A percentile compares a stretch with the other conserved stretches of the same genome.
Conservation (phyloP, 2,888 invertebrate species). For the Embidobia sp. region DNA sequence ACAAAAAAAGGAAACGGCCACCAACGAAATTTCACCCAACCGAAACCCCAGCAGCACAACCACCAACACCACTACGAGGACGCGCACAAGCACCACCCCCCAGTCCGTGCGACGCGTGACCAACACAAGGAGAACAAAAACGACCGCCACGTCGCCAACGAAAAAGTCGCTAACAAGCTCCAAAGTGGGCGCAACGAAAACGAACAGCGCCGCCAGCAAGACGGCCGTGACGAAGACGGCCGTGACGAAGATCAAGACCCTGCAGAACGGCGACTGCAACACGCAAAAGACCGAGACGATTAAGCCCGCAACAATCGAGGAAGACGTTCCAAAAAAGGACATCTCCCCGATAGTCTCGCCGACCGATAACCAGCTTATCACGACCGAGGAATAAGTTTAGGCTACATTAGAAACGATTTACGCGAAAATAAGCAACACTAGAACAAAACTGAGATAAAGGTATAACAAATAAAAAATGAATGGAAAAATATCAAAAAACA, state of each 20-base stretch:
- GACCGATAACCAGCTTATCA: conserved; percentile 78
- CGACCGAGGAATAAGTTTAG: conserved; percentile 75
- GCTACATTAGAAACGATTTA: conserved; percentile 18
- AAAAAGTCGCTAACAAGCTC: conserved; percentile 39
- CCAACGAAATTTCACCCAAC: too few species aligned
- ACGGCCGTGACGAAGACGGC: conserved; percentile 53
- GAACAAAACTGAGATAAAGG: conserved; percentile 41
- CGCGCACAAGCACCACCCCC: conserved; percentile 63
- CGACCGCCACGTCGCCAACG: conserved; percentile 65
- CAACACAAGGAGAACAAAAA: conserved; percentile 60
- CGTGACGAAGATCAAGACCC: conserved; percentile 63
- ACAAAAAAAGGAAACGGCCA: too few species aligned
- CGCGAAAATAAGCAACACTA: too few species aligned
- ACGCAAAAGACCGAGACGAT: conserved; percentile 68
- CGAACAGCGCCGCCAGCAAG: conserved; percentile 61
- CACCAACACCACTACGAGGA: conserved; percentile 55
- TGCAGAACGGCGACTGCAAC: conserved; percentile 76
- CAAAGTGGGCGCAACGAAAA: conserved; percentile 38
- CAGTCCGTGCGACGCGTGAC: conserved; percentile 66
- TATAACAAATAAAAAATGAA: conserved; percentile 55
- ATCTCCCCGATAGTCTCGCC: conserved; percentile 81
- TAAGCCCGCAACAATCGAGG: conserved; percentile 73
- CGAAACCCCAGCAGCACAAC: conserved; percentile 71
- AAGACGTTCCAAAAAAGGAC: conserved; percentile 82
- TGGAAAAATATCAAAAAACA: conserved; percentile 37